Conservation (phyloP, 2,113 vertebrate genomes). For the Merops nubicus region DNA sequence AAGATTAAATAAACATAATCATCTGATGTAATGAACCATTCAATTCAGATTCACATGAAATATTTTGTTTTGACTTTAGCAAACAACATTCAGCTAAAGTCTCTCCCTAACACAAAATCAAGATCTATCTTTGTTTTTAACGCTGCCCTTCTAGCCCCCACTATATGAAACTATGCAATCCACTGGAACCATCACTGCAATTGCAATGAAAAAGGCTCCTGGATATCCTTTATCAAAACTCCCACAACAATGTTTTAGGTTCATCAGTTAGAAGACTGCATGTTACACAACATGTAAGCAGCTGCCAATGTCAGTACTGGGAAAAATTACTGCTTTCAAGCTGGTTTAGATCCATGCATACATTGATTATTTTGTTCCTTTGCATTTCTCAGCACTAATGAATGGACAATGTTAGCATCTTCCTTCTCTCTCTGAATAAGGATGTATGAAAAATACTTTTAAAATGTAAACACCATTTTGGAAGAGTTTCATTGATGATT, state of each 20-base stretch:
- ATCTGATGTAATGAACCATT: background rate
- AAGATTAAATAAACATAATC: background rate
- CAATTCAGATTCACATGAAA: background rate
- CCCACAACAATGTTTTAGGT: background rate
- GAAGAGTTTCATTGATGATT: background rate
- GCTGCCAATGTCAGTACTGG: background rate
- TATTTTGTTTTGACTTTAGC: background rate
- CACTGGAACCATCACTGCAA: background rate
- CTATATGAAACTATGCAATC: background rate
- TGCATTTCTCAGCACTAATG: background rate
- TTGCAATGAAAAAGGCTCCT: background rate
- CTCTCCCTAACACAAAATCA: background rate
- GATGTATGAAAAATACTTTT: background rate
- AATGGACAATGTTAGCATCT: background rate
- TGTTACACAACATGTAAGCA: background rate
- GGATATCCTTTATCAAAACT: background rate
- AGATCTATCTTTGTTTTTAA: background rate
- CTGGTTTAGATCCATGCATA: background rate
- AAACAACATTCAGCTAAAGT: background rate
- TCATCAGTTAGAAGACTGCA: background rate
- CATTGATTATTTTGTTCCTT: background rate
- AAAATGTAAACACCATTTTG: background rate
- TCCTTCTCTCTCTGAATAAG: background rate
- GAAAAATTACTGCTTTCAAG: background rate
- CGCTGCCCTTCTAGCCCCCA: fast-evolving